Percentiles rank a stretch among this genome's conserved stretches.
Evolutionary conservation across 2,888 invertebrate species (phyloP).

Genomic region (Spodoptera picta): DNA sequence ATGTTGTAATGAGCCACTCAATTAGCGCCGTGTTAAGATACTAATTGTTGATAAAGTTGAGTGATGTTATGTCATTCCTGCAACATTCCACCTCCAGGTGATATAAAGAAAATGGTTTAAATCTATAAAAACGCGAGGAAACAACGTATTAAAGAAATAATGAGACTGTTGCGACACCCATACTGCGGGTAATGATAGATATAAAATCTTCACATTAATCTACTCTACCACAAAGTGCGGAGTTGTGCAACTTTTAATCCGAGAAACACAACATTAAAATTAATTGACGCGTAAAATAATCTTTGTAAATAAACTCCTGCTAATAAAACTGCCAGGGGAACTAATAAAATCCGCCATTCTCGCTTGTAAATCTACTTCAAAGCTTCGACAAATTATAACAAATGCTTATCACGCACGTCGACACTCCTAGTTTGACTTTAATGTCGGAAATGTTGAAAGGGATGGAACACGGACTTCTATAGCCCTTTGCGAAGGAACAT

Average conservation of each 20-base stretch:
- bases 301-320: constrained; percentile 20
- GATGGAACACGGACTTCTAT: constrained; percentile 20
- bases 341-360: constrained; percentile 36
- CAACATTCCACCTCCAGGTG: constrained; percentile 1
- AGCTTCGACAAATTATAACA: constrained; percentile 49
- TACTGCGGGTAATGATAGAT: constrained; percentile 1
- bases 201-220: constrained; percentile 5
- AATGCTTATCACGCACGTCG: constrained; percentile 40
- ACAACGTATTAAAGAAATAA: too few species aligned
- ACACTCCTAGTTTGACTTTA: constrained; percentile 12
- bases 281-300: constrained; percentile 30
- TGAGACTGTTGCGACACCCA: too few species aligned
- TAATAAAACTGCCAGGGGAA: constrained; percentile 46
- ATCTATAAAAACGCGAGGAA: too few species aligned
- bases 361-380: constrained; percentile 47
- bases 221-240: constrained; percentile 16
- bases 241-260: constrained; percentile 26
- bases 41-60: constrained; percentile 22
- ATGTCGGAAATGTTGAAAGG: constrained; percentile 34
- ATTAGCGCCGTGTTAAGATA: constrained; percentile 33
- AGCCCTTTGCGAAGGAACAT: constrained; percentile 24
- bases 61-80: constrained; percentile 11
- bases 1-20: constrained; percentile 39
- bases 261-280: constrained; percentile 17
- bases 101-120: constrained; percentile 4